Percentiles rank a stretch among this genome's conserved stretches.
Evolutionary conservation across 2,797 vertebrate genomes (phyloP).

Genomic region (Danio albolineatus): DNA sequence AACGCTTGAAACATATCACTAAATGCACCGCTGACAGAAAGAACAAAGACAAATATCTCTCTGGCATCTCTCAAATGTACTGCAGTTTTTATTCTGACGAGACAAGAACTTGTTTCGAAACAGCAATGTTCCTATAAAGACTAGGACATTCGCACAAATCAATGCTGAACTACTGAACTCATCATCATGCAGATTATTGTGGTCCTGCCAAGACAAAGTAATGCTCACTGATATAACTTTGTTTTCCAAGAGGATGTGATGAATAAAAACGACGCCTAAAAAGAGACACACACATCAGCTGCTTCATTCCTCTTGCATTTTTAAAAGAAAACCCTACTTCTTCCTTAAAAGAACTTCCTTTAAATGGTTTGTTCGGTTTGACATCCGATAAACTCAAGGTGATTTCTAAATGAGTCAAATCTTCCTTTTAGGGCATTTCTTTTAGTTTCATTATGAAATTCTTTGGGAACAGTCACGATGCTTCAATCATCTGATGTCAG

Average conservation of each 20-base stretch:
- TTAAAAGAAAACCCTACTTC: slow-evolving; percentile 20
- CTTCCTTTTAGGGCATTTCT: background rate
- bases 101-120: slow-evolving; percentile 14
- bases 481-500: background rate
- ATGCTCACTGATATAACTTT: background rate
- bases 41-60: background rate
- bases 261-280: slow-evolving; percentile 17
- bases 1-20: background rate
- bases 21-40: background rate
- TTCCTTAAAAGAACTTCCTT: slow-evolving; percentile 11
- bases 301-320: slow-evolving; percentile 17
- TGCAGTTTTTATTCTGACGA: slow-evolving; percentile 7
- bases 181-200: slow-evolving; percentile 2
- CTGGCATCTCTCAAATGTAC: slow-evolving; percentile 27
- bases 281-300: background rate
- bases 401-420: slow-evolving; percentile 29
- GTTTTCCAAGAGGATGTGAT: slow-evolving; percentile 1
- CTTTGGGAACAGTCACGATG: background rate
- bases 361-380: background rate
- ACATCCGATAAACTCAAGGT: slow-evolving; percentile 17
- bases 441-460: slow-evolving; percentile 9
- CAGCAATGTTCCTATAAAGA: slow-evolving; percentile 17
- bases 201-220: slow-evolving; percentile 1
- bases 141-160: slow-evolving; percentile 13
- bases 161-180: slow-evolving; percentile 31